These are phyloP conservation scores for Lycocerus yunnanus DNA, from an alignment of 2,888 invertebrate genomes.

Conservation along the genomic window DNA sequence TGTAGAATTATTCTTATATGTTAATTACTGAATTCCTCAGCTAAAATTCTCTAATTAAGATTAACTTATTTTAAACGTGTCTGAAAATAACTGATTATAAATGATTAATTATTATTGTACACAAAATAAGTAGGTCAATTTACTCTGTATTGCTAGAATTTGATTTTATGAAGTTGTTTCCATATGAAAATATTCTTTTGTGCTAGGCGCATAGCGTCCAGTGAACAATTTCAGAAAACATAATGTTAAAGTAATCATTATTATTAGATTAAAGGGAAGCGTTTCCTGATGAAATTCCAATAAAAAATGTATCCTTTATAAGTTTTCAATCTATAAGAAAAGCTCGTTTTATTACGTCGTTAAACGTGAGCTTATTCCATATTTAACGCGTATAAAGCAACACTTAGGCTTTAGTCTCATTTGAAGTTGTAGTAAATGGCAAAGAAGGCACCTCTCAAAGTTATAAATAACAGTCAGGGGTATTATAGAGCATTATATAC, in stretches of 20 bases:
- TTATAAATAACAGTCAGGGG: conserved; percentile 40
- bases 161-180: no score
- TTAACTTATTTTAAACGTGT: no score
- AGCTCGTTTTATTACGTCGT: conserved; percentile 12
- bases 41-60: no score
- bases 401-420: conserved; percentile 22
- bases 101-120: neutral
- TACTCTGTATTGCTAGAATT: no score
- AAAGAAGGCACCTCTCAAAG: conserved; percentile 36
- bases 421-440: conserved; percentile 32
- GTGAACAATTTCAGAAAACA: neutral
- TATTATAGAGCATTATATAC: conserved; percentile 39
- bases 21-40: no score
- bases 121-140: no score
- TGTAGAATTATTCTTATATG: no score
- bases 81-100: no score
- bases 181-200: neutral
- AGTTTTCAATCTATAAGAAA: neutral
- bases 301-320: neutral
- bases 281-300: neutral
- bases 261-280: neutral
- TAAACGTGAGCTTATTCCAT: conserved; percentile 19
- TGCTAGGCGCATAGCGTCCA: neutral
- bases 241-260: neutral
- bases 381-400: conserved; percentile 23